These are phyloP conservation scores for Etheostoma perlongum DNA, from an alignment of 2,797 vertebrate genomes.

Conservation along the genomic window DNA sequence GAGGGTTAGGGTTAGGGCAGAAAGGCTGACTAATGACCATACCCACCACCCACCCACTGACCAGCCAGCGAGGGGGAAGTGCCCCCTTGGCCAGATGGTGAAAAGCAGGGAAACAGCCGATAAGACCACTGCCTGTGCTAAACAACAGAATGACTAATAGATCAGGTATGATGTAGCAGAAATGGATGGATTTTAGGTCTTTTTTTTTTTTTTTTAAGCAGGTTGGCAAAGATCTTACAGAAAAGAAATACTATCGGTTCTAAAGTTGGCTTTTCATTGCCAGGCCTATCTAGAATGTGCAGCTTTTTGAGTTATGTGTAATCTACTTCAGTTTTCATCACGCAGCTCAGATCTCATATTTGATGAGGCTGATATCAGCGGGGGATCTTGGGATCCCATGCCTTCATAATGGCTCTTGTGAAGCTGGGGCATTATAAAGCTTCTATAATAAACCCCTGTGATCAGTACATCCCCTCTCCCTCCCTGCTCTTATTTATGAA, in stretches of 20 bases:
- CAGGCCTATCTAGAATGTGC: conserved; percentile 49
- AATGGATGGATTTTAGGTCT: conserved; percentile 14
- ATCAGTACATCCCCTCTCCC: conserved; percentile 68
- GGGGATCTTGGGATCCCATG: conserved; percentile 76
- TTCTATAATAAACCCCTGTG: conserved; percentile 78
- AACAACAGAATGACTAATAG: conserved; percentile 67
- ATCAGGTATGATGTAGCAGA: conserved; percentile 56
- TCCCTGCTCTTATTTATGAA: conserved; percentile 84
- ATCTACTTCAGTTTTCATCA: conserved; percentile 77
- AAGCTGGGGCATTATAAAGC: conserved; percentile 75
- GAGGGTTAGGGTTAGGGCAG: conserved; percentile 31
- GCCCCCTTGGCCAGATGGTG: conserved; percentile 39
- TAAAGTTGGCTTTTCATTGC: conserved; percentile 35
- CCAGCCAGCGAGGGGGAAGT: conserved; percentile 66
- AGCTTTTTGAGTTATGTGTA: conserved; percentile 63
- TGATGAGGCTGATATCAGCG: conserved; percentile 70
- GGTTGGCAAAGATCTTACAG: conserved; percentile 8
- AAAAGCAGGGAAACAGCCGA: conserved; percentile 67
- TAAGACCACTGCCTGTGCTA: conserved; percentile 69
- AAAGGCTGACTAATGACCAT: conserved; percentile 69
- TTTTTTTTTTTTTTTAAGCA: neutral
- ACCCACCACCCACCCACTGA: conserved; percentile 44
- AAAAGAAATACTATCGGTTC: conserved; percentile 4
- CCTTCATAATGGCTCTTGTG: conserved; percentile 77
- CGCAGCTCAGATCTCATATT: conserved; percentile 77